Evolutionary conservation across 2,797 vertebrate species (phyloP).

Genomic region (Gymnoscopelus microlampas): DNA sequence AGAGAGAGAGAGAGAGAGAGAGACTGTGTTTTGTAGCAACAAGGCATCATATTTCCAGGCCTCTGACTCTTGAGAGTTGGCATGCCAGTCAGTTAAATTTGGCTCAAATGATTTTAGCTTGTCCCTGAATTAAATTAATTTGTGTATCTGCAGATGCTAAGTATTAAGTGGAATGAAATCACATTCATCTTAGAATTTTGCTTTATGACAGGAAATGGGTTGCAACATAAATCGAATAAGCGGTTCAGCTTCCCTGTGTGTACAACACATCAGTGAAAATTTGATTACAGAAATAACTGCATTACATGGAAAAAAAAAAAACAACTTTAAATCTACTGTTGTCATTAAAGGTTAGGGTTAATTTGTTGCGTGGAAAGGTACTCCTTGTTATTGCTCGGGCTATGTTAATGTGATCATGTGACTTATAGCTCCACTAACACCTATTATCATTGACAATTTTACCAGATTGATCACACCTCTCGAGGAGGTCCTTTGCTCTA

Average conservation of each 20-base stretch:
- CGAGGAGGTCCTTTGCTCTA: too few relatives aligned
- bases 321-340: neutral
- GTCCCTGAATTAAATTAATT: conserved; percentile 1
- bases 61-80: too few relatives aligned
- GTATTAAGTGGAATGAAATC: conserved; percentile 10
- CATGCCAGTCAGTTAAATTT: neutral
- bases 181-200: conserved; percentile 23
- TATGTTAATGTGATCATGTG: too few relatives aligned
- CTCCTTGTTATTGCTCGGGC: too few relatives aligned
- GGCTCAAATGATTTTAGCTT: neutral
- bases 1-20: too few relatives aligned
- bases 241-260: conserved; percentile 16
- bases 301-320: too few relatives aligned
- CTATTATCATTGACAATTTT: too few relatives aligned
- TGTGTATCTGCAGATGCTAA: too few relatives aligned
- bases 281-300: neutral
- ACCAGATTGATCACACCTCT: too few relatives aligned
- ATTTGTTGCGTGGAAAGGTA: neutral
- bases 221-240: conserved; percentile 16
- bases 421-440: too few relatives aligned
- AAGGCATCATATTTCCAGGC: too few relatives aligned
- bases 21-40: too few relatives aligned
- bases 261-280: neutral
- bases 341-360: neutral
- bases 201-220: conserved; percentile 21